Base-by-base conservation (phyloP, 2,113 vertebrate genomes). In the Mionectes macconnelli region DNA sequence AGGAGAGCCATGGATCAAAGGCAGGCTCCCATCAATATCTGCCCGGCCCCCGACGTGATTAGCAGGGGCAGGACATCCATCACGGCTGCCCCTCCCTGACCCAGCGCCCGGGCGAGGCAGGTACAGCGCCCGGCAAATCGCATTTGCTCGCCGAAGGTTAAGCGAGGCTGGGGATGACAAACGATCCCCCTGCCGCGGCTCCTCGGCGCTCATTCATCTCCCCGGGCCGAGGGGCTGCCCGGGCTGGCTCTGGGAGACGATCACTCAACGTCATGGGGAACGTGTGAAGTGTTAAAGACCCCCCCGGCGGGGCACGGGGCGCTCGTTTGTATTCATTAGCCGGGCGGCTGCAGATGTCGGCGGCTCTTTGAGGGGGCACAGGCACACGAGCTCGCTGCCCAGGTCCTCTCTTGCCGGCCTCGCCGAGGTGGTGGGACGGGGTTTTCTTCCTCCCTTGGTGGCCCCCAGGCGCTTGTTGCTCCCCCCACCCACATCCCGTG, bases 1-100 rank as follows among this genome's bases (percentile, higher is more conserved):
- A 63, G 79, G 87, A 92, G 97, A 88, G 87, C 96, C 97, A 86
- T 67, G 96, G 96, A 98, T 98, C 98, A 97, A 89, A 62, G 87
- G 88, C 91, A 31, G n/a, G 79, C 30, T 50, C 81, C 94, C 98
- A 97, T 98, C 97, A 93, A 91, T 97, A 89, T 87, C 93, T 94
- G 96, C 96, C 96, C 28, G 31, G 33, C 84, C 28, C 68, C 20
- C 73, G 78, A 95, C 59, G n/a, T 37, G 81, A 82, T 83, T 93
- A 93, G n/a, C 73, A 2, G 3, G 44, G 50, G 52, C 53, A 7
- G 39, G 28, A 4, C 55, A 85, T 90, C 70, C 35, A 86, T 95
- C 96, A 93, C 72, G 1, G 66, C 62, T 55, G 76, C 82, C 92
- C 60, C 90, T 90, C 93, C 96, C 92, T 92, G 89, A 89, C 87